These are phyloP conservation scores for Barnardius zonarius DNA, from an alignment of 2,113 vertebrate species.

Conservation along the genomic window DNA sequence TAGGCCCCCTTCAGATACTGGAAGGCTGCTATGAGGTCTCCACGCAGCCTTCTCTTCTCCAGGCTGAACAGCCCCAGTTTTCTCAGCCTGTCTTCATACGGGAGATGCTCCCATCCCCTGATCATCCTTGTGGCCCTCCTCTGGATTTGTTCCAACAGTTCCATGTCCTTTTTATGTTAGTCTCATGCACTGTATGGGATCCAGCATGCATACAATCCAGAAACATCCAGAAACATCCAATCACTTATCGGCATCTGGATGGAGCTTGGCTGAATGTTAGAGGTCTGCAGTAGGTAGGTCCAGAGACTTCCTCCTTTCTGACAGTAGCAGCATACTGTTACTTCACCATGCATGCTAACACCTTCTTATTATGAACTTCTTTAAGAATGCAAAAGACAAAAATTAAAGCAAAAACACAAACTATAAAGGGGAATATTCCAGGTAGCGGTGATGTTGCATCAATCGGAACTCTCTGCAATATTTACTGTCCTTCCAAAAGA, in stretches of 20 bases:
- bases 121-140: no score
- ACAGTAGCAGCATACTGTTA: slow-evolving; percentile 23
- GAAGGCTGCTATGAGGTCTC: no score
- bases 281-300: neutral
- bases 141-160: no score
- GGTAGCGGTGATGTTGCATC: neutral
- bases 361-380: neutral
- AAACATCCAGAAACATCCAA: slow-evolving; percentile 16
- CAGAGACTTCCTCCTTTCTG: slow-evolving; percentile 38
- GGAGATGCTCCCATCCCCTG: no score
- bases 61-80: no score
- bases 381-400: neutral
- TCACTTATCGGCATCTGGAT: slow-evolving; percentile 33
- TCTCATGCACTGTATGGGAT: slow-evolving; percentile 47
- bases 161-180: neutral
- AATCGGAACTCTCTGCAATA: neutral
- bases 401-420: neutral
- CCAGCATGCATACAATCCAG: slow-evolving; percentile 24
- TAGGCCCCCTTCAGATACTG: no score
- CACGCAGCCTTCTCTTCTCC: no score
- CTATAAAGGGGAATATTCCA: neutral
- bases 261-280: slow-evolving; percentile 20
- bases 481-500: neutral
- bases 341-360: neutral
- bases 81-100: no score